Evolutionary conservation across 2,888 invertebrate species (phyloP), one percentile per base, ranked within the genome.

Genomic region (Teleogryllus oceanicus): DNA sequence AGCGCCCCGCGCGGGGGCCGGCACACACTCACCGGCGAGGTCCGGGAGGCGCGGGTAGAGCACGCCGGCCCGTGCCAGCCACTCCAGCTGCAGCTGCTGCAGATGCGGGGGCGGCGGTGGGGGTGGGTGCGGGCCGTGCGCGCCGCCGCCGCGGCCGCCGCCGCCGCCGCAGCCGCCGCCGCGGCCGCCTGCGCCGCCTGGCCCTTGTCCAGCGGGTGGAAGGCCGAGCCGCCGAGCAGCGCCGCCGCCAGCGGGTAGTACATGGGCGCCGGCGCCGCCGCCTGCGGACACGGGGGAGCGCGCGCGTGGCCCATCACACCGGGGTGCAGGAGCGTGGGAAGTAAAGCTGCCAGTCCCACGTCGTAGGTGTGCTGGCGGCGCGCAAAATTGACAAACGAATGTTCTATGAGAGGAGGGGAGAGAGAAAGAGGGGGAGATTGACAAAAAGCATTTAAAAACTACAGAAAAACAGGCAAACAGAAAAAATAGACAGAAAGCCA

Each of bases 61-160:
- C 95, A 97, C 96, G 49, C 96, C 96, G 5, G 96, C 94, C 84
- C 96, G 91, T 10, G 97, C 96, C 82, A 97, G 89, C 93, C 96
- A 96, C 87, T 97, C 97, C 83, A 96, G 89, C 87, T 94, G 94
- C 89, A 94, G 92, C 84, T 94, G 94, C 84, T 94, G 94, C 74
- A 94, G 89, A 80, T 93, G 93, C 81, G 88, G 89, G 79, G 83
- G 75, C 82, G 84, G 85, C 88, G 83, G 87, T 86, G 21, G 87
- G 87, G 82, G 87, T n/a, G 83, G 83, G 50, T 82, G 82, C 49
- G 82, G 82, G 78, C 80, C 78, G 20, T 80, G 90, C 84, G 90
- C 90, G 11, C 90, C 24, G 75, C 75, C 24, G 75, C 75, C 24
- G 75, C 75, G n/a, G 37, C 18, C 13, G 37, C 76, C 8, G 76